These are phyloP conservation scores for Tyrannus savana DNA, from an alignment of 2,113 vertebrate species.

Conservation along the genomic window DNA sequence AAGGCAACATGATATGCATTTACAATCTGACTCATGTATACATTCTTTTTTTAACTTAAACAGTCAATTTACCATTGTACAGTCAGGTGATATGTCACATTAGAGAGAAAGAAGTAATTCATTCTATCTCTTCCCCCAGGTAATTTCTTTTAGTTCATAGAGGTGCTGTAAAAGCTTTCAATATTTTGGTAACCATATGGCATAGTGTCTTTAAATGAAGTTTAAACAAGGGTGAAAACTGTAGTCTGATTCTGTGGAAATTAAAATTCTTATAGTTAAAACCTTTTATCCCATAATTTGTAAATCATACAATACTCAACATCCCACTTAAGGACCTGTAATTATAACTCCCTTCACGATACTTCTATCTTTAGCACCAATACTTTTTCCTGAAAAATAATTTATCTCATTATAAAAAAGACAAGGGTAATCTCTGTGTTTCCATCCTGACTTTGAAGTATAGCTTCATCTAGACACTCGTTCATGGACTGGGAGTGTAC, in stretches of 20 bases:
- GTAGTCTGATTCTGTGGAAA: neutral
- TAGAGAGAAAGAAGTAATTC: slow-evolving; percentile 29
- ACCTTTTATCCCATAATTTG: neutral
- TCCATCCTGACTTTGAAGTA: neutral
- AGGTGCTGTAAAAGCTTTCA: neutral
- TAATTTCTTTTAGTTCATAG: neutral
- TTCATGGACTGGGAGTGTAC: neutral
- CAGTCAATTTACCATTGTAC: neutral
- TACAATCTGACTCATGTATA: slow-evolving; percentile 12
- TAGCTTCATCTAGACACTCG: neutral
- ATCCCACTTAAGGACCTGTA: neutral
- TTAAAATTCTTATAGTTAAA: neutral
- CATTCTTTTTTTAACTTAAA: neutral
- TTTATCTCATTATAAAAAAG: neutral
- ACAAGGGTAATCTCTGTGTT: neutral
- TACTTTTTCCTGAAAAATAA: neutral
- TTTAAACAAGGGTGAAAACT: neutral
- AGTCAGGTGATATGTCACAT: neutral
- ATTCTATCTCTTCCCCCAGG: neutral
- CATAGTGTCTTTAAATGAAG: neutral
- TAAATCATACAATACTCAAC: neutral
- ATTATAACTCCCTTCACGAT: neutral
- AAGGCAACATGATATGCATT: slow-evolving; percentile 15
- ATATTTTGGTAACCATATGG: neutral
- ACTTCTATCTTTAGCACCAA: rapidly evolving